Conservation (phyloP, 2,888 invertebrate genomes). For the Chamaedrilus cognettii region DNA sequence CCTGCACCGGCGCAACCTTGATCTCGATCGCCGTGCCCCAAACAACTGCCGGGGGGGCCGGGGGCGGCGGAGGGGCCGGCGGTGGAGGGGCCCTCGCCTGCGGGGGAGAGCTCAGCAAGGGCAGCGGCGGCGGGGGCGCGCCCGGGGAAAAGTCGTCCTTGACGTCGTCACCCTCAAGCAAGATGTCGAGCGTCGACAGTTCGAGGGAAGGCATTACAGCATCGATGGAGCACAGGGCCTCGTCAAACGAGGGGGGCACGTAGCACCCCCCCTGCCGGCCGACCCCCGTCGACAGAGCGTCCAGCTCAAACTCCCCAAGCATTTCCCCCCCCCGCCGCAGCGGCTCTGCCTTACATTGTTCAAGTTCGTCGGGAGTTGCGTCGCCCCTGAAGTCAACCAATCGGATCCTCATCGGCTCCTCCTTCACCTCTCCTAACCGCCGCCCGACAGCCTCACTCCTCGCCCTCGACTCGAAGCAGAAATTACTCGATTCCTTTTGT, state of each 20-base stretch:
- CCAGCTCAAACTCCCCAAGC: no score
- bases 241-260: not conserved
- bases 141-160: not conserved
- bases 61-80: no score
- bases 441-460: no score
- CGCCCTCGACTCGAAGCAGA: not conserved
- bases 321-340: no score
- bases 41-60: no score
- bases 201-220: slow-evolving; percentile 3
- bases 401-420: not conserved
- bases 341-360: no score
- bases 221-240: no score
- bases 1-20: not conserved
- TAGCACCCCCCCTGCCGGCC: not conserved
- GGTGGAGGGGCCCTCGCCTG: no score
- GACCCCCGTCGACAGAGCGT: no score
- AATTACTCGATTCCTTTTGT: no score
- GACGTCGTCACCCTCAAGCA: not conserved
- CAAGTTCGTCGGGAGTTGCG: no score
- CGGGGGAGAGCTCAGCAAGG: not conserved
- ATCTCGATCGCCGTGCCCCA: slow-evolving; percentile 6
- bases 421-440: not conserved
- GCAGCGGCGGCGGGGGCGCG: not conserved
- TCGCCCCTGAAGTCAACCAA: no score
- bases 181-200: not conserved